These are phyloP conservation scores for Philotrypesis tridentata DNA, from an alignment of 1,140 invertebrate species.

Conservation along the genomic window DNA sequence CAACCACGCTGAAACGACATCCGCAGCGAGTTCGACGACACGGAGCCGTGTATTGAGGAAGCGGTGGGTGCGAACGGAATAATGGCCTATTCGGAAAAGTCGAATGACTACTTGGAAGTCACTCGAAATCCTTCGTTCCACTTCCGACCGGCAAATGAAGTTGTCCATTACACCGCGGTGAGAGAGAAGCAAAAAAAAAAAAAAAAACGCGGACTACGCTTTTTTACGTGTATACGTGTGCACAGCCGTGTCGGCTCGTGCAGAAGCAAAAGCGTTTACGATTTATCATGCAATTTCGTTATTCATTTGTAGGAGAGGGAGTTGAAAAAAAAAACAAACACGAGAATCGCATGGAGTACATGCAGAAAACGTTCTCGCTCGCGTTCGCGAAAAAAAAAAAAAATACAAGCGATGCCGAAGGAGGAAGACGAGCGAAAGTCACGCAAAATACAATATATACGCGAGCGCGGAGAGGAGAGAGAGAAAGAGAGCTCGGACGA, in stretches of 20 bases:
- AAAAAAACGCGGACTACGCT: no score
- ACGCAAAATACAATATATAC: conserved; percentile 21
- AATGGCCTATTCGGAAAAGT: not conserved
- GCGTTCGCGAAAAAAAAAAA: not conserved
- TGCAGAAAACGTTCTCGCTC: no score
- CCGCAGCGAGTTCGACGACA: conserved; percentile 37
- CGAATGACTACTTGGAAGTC: not conserved
- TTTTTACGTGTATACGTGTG: no score
- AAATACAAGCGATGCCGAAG: not conserved
- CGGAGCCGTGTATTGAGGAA: not conserved
- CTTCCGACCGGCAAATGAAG: no score
- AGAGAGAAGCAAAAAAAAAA: no score
- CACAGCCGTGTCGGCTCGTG: no score
- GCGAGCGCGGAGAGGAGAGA: not conserved
- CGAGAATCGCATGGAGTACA: no score
- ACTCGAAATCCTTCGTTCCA: not conserved
- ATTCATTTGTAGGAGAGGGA: not conserved
- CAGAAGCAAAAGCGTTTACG: no score
- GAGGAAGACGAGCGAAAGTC: conserved; percentile 23
- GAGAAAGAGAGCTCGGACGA: no score
- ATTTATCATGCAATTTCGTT: no score
- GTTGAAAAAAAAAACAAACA: no score
- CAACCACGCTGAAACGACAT: conserved; percentile 10
- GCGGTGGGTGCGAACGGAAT: not conserved
- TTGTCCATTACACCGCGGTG: no score